Base-by-base conservation (phyloP, 2,888 invertebrate genomes). In the Thereva unica region DNA sequence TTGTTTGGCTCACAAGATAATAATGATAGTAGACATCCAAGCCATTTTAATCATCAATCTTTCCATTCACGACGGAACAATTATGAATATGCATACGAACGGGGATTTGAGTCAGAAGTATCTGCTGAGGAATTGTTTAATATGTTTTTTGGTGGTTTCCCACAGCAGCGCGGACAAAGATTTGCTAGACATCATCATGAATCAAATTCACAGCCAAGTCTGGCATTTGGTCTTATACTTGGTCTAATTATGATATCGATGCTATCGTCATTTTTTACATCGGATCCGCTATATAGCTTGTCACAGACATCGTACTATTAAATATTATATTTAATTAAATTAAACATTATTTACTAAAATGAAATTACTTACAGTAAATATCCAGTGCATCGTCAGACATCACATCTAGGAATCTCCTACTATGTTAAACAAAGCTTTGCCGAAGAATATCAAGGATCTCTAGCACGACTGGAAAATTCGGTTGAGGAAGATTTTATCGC, bases 51-150 rank as follows among this genome's bases (percentile, higher is more conserved):
- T 47, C 55, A 63, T 4, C 66, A 69, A 3, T 50, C 45, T 1
- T 53, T 53, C 38, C 53, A 64, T 37, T 12, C 53, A 2, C 42
- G 53, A 10, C 12, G 63, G 38, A 56, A 47, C n/a, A 69, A 67
- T 23, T 71, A 70, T 41, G 75, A 76, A 6, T 70, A 72, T 54
- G 89, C 90, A 75, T 93, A 92, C 77, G 87, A 90, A 1, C 84
- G 93, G 63, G 93, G 93, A 2, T 95, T 95, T 83, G 95, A 96
- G 83, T 86, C 88, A 2, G 97, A 97, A 75, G 90, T 96, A 74
- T 92, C 95, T 0, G 94, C 97, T 0, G 97, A 97, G 77, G 97
- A 97, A 78, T 83, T 98, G 38, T 98, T 98, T 83, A 97, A 96
- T 80, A 96, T 98, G 95, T 98, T 98, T 85, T 98, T 98, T 77